phyloP scores from a whole-genome alignment of 2,797 vertebrate species.

The Cossypha dichroa region DNA sequence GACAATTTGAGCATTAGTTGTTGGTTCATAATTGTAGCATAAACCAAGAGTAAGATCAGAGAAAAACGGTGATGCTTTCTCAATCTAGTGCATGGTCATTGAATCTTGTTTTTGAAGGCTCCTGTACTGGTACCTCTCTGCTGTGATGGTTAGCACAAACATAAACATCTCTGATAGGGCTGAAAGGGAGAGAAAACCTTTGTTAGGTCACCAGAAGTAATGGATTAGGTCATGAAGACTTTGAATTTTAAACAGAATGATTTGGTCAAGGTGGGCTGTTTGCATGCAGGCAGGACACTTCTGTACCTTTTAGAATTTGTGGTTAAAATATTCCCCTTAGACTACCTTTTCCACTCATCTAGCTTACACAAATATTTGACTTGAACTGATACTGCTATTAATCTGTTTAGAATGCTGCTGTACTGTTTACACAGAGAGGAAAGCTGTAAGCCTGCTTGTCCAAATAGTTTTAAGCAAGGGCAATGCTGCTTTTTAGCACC shows the following conservation, averaged over 20 bases:
- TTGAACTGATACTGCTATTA: conserved; percentile 78
- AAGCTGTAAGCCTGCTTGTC: conserved; percentile 73
- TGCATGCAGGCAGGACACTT: conserved; percentile 59
- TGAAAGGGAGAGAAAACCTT: background rate
- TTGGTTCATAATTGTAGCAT: background rate
- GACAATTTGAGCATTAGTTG: background rate
- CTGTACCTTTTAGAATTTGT: conserved; percentile 61
- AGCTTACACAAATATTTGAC: conserved; percentile 82
- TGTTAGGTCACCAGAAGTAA: conserved; percentile 59
- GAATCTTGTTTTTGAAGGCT: background rate
- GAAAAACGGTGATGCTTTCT: background rate
- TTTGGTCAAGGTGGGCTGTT: conserved; percentile 50
- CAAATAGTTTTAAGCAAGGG: conserved; percentile 74
- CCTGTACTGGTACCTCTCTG: background rate
- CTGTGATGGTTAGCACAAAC: background rate
- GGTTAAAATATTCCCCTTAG: conserved; percentile 68
- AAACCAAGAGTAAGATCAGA: background rate
- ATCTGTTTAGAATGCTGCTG: conserved; percentile 79
- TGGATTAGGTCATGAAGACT: conserved; percentile 41
- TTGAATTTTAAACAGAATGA: conserved; percentile 64
- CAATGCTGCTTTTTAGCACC: conserved; percentile 81
- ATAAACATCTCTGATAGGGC: background rate
- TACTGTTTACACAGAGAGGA: conserved; percentile 79
- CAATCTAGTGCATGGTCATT: background rate
- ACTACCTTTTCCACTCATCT: conserved; percentile 72